A percentile compares a stretch with the other conserved stretches of the same genome.
Evolutionary conservation across 1,140 invertebrate species (phyloP).

Genomic region (Lepidurus couesii): DNA sequence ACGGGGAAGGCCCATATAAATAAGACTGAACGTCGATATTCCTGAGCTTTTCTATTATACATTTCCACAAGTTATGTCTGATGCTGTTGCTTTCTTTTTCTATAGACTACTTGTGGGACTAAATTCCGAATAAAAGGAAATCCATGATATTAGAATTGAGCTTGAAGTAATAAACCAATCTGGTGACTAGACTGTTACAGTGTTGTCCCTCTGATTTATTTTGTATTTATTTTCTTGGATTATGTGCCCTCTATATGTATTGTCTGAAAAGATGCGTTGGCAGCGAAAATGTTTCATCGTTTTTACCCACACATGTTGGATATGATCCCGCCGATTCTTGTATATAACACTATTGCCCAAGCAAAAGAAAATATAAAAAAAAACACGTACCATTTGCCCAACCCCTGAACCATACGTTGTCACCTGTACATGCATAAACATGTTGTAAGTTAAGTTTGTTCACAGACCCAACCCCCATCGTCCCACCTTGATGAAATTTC

Average conservation of each 20-base stretch:
- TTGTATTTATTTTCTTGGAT: not conserved
- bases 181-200: not conserved
- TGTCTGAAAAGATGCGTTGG: not conserved
- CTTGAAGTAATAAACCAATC: not conserved
- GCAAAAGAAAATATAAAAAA: not conserved
- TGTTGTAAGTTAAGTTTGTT: not conserved
- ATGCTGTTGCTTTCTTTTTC: too few relatives aligned
- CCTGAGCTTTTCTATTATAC: too few relatives aligned
- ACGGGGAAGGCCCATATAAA: too few relatives aligned
- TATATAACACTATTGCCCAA: not conserved
- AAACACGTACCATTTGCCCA: too few relatives aligned
- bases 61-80: too few relatives aligned
- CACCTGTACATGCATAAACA: not conserved
- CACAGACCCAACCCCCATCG: not conserved
- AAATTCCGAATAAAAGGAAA: not conserved
- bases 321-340: slow-evolving; percentile 18
- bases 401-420: not conserved
- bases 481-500: not conserved
- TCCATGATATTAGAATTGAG: not conserved
- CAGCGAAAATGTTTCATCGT: not conserved
- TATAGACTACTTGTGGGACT: too few relatives aligned
- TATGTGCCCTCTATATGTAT: not conserved
- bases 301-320: not conserved
- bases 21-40: too few relatives aligned
- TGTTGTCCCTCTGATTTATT: not conserved